phyloP scores from a whole-genome alignment of 2,797 vertebrate genomes.

The Cuniculus paca region DNA sequence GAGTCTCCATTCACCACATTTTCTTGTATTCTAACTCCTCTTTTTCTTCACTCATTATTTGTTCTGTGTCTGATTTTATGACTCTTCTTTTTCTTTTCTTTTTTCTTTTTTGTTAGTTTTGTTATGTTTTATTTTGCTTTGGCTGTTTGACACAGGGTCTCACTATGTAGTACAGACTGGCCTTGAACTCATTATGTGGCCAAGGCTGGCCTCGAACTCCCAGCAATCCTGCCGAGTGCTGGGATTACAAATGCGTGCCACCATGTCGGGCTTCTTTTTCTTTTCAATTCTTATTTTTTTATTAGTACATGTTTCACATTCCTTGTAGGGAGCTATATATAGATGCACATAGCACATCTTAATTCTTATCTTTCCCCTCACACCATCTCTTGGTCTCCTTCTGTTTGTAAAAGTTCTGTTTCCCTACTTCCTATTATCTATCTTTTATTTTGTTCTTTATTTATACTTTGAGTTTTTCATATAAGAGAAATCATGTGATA shows the following conservation, averaged over 20 bases:
- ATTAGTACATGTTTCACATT: background rate
- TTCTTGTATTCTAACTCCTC: background rate
- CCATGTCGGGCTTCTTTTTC: background rate
- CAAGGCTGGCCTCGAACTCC: too few relatives aligned
- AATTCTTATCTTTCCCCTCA: background rate
- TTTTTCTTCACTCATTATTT: background rate
- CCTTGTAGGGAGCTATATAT: background rate
- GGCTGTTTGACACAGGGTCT: too few relatives aligned
- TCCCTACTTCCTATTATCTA: background rate
- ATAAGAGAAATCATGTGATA: background rate
- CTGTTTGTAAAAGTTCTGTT: background rate
- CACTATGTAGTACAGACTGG: too few relatives aligned
- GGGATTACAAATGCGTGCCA: too few relatives aligned
- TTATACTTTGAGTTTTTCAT: background rate
- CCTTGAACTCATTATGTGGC: too few relatives aligned
- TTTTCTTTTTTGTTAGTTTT: too few relatives aligned
- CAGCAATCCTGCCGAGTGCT: too few relatives aligned
- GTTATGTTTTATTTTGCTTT: too few relatives aligned
- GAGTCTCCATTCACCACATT: background rate
- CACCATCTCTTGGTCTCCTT: background rate
- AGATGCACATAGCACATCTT: background rate
- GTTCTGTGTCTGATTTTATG: background rate
- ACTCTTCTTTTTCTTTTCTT: background rate
- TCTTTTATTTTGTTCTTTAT: background rate
- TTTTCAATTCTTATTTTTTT: background rate